A percentile compares a stretch with the other conserved stretches of the same genome.
Conservation (phyloP, 2,888 invertebrate genomes). For the Drosophila kuntzei region DNA sequence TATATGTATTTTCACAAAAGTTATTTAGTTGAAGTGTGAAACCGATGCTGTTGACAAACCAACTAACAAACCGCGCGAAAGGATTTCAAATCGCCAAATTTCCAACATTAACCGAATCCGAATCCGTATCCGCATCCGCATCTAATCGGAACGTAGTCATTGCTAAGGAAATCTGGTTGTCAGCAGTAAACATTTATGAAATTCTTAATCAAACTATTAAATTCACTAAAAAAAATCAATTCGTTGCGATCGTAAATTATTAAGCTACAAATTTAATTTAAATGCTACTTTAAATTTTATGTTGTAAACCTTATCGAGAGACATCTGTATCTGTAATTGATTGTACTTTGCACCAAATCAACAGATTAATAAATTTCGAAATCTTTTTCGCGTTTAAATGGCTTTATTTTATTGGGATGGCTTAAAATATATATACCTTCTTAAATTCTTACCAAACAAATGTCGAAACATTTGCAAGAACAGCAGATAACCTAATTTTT, state of each 20-base stretch:
- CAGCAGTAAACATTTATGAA: conserved; percentile 32
- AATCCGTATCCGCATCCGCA: background rate
- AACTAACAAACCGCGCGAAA: conserved; percentile 59
- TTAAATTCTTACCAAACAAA: background rate
- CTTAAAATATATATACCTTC: background rate
- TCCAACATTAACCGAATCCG: conserved; percentile 12
- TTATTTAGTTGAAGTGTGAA: conserved; percentile 58
- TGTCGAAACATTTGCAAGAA: background rate
- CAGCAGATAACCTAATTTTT: too few relatives aligned
- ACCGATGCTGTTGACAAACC: conserved; percentile 48
- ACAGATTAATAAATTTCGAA: conserved; percentile 75
- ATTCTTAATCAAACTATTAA: conserved; percentile 21
- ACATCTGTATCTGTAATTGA: conserved; percentile 45
- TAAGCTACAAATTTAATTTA: conserved; percentile 49
- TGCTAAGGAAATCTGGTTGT: conserved; percentile 26
- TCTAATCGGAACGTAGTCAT: conserved; percentile 22
- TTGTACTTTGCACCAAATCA: conserved; percentile 64
- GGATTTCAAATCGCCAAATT: conserved; percentile 34
- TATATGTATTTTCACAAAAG: conserved; percentile 55
- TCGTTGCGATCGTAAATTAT: conserved; percentile 24
- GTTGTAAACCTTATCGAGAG: conserved; percentile 65
- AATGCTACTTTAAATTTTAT: conserved; percentile 55
- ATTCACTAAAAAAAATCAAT: conserved; percentile 11
- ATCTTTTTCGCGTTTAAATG: conserved; percentile 72
- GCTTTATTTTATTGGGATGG: background rate